These are phyloP conservation scores for Microcebus jonahi DNA, from an alignment of 2,113 vertebrate species.

Conservation along the genomic window DNA sequence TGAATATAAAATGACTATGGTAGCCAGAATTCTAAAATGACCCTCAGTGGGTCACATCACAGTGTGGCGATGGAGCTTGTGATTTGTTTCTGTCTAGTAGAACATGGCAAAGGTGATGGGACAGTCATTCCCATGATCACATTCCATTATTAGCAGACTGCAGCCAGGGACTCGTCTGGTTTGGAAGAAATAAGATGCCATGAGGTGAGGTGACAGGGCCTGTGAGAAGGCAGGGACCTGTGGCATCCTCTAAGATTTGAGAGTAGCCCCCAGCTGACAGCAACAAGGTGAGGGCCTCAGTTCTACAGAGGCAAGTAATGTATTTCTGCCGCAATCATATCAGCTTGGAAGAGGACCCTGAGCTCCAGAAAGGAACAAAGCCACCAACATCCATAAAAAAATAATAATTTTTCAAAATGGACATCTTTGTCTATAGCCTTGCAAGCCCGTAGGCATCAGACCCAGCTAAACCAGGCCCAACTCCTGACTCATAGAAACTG, in stretches of 20 bases:
- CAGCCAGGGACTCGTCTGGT: neutral
- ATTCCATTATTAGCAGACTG: neutral
- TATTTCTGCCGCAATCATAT: neutral
- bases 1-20: neutral
- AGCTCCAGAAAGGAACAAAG: neutral
- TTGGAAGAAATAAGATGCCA: neutral
- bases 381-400: neutral
- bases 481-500: neutral
- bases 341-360: neutral
- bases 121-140: neutral
- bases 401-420: neutral
- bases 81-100: neutral
- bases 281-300: neutral
- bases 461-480: neutral
- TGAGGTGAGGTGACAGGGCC: neutral
- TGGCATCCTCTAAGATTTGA: neutral
- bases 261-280: neutral
- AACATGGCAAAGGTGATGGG: neutral
- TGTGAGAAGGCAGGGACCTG: neutral
- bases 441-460: neutral
- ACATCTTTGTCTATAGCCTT: neutral
- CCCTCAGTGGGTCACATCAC: neutral
- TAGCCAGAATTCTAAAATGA: conserved; percentile 4
- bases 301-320: neutral
- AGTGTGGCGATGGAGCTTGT: neutral